phyloP scores from a whole-genome alignment of 1,140 invertebrate genomes.

The Zaprionus davidi region DNA sequence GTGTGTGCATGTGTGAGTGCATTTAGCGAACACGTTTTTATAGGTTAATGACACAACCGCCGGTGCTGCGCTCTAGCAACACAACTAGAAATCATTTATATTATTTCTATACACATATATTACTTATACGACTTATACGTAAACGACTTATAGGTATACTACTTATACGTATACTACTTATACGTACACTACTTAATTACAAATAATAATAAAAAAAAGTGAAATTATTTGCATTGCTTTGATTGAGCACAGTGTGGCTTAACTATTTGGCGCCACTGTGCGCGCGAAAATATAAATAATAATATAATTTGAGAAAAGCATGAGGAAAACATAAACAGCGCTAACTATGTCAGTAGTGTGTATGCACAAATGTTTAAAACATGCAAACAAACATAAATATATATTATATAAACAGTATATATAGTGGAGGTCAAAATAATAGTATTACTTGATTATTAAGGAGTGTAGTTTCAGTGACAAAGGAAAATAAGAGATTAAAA shows the following conservation, averaged over 20 bases:
- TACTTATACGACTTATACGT: too few relatives aligned
- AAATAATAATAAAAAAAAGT: slow-evolving; percentile 40
- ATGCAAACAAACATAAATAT: slow-evolving; percentile 37
- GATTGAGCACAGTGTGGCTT: neutral
- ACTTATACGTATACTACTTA: too few relatives aligned
- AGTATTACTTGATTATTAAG: too few relatives aligned
- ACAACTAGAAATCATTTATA: slow-evolving; percentile 49
- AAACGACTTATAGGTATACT: too few relatives aligned
- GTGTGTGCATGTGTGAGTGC: slow-evolving; percentile 19
- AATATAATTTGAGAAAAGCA: slow-evolving; percentile 1
- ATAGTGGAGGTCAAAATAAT: too few relatives aligned
- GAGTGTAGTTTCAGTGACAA: too few relatives aligned
- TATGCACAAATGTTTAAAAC: slow-evolving; percentile 67
- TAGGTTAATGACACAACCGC: slow-evolving; percentile 79
- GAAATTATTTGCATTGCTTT: slow-evolving; percentile 38
- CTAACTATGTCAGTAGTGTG: slow-evolving; percentile 78
- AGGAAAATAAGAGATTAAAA: too few relatives aligned
- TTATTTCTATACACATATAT: neutral
- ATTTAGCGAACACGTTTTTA: slow-evolving; percentile 71
- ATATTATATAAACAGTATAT: neutral
- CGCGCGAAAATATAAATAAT: slow-evolving; percentile 24
- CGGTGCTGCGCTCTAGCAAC: slow-evolving; percentile 38
- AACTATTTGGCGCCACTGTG: slow-evolving; percentile 49
- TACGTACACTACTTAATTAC: neutral
- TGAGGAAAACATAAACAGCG: slow-evolving; percentile 22